Conservation (phyloP, 2,888 invertebrate species). For the Rhamphomyia laevipes region DNA sequence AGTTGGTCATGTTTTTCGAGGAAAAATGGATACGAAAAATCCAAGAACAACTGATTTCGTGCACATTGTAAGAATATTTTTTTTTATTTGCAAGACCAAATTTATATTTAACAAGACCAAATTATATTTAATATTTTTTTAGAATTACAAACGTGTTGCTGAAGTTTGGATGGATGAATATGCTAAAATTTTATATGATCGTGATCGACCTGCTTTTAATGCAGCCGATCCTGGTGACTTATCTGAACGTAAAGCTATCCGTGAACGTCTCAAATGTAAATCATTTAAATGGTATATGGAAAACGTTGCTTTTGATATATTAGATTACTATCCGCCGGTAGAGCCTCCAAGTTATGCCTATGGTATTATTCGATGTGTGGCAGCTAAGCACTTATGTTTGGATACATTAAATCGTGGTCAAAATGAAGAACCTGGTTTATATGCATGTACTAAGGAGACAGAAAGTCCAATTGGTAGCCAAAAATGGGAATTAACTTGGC, state of each 20-base stretch:
- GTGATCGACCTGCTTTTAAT: slow-evolving; percentile 62
- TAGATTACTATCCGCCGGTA: slow-evolving; percentile 72
- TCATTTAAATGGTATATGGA: slow-evolving; percentile 95
- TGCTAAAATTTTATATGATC: slow-evolving; percentile 70
- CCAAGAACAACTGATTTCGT: too few relatives aligned
- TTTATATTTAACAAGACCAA: too few relatives aligned
- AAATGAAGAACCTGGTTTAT: slow-evolving; percentile 28
- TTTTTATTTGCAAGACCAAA: too few relatives aligned
- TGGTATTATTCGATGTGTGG: slow-evolving; percentile 60
- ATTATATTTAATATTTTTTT: too few relatives aligned
- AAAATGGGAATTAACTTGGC: slow-evolving; percentile 22
- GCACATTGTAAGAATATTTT: too few relatives aligned
- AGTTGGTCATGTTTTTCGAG: slow-evolving; percentile 44
- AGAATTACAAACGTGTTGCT: slow-evolving; percentile 89
- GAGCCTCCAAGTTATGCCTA: slow-evolving; percentile 70
- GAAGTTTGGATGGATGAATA: slow-evolving; percentile 99
- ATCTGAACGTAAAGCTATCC: slow-evolving; percentile 59
- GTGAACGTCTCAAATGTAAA: slow-evolving; percentile 70
- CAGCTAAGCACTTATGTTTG: slow-evolving; percentile 52
- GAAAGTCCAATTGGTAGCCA: slow-evolving; percentile 27
- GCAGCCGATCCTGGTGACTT: slow-evolving; percentile 71
- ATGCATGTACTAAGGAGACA: slow-evolving; percentile 23
- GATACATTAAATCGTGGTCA: slow-evolving; percentile 47
- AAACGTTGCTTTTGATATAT: slow-evolving; percentile 82
- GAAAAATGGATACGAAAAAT: too few relatives aligned